Conservation (phyloP, 2,797 vertebrate species). For the Urosaurus nigricauda region DNA sequence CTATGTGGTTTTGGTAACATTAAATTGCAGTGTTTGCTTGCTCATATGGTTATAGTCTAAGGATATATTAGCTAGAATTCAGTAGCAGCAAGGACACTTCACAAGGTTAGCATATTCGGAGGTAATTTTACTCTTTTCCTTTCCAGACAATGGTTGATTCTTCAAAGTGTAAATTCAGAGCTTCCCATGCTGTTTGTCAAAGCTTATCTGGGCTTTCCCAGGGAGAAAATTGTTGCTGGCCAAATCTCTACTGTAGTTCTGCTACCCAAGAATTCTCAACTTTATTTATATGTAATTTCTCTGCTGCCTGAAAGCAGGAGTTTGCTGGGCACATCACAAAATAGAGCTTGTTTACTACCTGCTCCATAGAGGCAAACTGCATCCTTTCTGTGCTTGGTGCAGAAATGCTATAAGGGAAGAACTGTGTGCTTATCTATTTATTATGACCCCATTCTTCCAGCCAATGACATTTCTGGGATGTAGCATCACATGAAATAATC, state of each 20-base stretch:
- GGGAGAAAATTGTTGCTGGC: neutral
- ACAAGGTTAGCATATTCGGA: neutral
- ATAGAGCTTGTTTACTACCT: neutral
- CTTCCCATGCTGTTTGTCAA: neutral
- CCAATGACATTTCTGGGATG: neutral
- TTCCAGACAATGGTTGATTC: neutral
- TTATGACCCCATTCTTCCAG: neutral
- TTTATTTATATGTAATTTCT: neutral
- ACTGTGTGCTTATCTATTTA: neutral
- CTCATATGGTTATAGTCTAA: neutral
- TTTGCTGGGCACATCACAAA: neutral
- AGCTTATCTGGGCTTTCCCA: neutral
- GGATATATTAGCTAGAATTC: fast-evolving
- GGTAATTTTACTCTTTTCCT: neutral
- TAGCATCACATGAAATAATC: neutral
- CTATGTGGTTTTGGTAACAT: neutral
- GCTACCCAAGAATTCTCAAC: neutral
- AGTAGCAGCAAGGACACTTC: neutral
- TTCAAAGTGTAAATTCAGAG: neutral
- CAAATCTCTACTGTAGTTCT: neutral
- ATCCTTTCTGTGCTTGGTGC: neutral
- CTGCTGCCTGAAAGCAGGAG: neutral
- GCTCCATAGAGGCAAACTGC: neutral
- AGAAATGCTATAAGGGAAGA: neutral
- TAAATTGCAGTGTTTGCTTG: neutral